Conservation (phyloP, 2,888 invertebrate species). For the Alsophila aescularia region DNA sequence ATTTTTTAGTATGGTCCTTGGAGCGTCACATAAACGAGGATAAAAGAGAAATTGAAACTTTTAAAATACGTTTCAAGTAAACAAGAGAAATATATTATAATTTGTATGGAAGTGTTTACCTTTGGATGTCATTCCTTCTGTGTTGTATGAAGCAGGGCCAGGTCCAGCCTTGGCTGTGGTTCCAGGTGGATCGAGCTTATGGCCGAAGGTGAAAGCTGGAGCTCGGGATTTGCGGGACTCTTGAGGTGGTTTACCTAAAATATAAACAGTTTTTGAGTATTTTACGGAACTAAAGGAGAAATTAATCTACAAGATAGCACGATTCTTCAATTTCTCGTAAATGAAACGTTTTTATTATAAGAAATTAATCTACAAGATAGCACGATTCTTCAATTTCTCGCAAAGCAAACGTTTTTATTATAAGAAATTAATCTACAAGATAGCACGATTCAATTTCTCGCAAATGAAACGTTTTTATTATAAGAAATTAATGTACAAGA, state of each 20-base stretch:
- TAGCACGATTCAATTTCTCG: too few species aligned
- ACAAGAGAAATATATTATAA: not conserved
- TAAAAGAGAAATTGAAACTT: not conserved
- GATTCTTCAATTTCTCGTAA: too few species aligned
- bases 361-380: too few species aligned
- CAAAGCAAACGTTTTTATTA: too few species aligned
- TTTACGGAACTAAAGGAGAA: not conserved
- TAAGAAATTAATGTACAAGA: too few species aligned
- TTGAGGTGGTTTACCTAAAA: conserved; percentile 88
- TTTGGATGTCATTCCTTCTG: conserved; percentile 93
- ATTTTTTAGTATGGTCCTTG: conserved; percentile 5
- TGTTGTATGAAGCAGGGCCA: conserved; percentile 95
- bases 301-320: too few species aligned
- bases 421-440: too few species aligned
- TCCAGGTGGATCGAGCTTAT: conserved; percentile 82
- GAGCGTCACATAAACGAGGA: not conserved
- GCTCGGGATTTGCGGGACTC: conserved; percentile 91
- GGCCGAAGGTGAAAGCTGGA: conserved; percentile 93
- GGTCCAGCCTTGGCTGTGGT: conserved; percentile 88
- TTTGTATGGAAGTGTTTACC: conserved; percentile 85
- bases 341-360: too few species aligned
- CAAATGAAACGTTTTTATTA: too few species aligned
- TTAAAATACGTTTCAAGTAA: not conserved
- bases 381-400: too few species aligned
- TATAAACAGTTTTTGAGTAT: not conserved